These are phyloP conservation scores for Callorhinus ursinus DNA, from an alignment of 2,113 vertebrate species.

Conservation along the genomic window DNA sequence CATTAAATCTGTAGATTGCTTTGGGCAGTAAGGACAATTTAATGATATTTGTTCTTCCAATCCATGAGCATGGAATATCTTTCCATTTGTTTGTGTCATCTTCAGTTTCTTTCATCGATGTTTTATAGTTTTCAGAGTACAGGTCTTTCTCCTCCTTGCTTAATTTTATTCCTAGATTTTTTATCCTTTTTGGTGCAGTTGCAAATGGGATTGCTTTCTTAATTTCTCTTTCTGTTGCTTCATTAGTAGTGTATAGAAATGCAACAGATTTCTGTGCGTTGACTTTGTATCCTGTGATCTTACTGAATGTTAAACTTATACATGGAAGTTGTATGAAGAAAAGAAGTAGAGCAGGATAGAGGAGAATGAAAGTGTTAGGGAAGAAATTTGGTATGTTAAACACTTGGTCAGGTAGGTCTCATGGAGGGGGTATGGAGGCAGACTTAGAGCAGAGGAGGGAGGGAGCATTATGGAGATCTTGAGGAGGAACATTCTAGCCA, in stretches of 20 bases:
- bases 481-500: neutral
- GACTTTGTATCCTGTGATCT: neutral
- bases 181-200: neutral
- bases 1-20: neutral
- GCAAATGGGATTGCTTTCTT: neutral
- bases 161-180: neutral
- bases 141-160: neutral
- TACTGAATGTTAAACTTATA: neutral
- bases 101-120: neutral
- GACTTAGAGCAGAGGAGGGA: neutral
- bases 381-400: neutral
- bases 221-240: neutral
- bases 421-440: neutral
- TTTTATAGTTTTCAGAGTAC: neutral
- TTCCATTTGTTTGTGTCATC: neutral
- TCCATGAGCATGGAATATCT: neutral
- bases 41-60: neutral
- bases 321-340: neutral
- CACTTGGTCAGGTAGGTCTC: neutral
- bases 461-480: neutral
- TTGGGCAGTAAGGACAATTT: neutral
- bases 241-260: neutral
- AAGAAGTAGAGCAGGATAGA: neutral
- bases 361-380: neutral
- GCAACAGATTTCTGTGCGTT: neutral